Percentiles rank a stretch among this genome's conserved stretches.
These are phyloP conservation scores for Hoplias malabaricus DNA, from an alignment of 2,113 vertebrate species.

Conservation along the genomic window DNA sequence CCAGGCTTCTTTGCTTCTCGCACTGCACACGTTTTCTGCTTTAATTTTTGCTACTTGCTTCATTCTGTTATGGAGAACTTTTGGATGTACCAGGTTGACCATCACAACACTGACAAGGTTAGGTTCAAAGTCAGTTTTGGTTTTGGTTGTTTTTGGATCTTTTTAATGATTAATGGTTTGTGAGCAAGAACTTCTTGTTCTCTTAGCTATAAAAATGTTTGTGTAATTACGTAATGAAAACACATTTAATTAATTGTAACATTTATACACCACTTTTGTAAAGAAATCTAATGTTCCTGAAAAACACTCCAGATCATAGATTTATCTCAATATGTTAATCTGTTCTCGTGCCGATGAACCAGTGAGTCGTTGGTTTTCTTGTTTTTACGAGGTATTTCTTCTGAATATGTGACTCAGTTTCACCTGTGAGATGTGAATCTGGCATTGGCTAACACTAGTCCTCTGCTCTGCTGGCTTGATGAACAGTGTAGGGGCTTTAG, in stretches of 20 bases:
- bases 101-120: conserved; percentile 62
- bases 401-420: background rate
- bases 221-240: background rate
- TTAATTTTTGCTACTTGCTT: background rate
- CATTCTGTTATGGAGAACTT: conserved; percentile 87
- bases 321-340: background rate
- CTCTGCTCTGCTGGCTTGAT: background rate
- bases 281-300: no score
- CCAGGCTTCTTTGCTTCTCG: background rate
- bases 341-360: background rate
- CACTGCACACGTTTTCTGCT: background rate
- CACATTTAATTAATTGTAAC: no score
- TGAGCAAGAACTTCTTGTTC: no score
- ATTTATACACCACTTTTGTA: background rate
- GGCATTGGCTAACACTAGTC: background rate
- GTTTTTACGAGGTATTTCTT: background rate
- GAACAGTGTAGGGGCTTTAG: no score
- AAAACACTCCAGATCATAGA: background rate
- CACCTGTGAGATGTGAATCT: background rate
- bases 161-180: background rate
- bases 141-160: background rate
- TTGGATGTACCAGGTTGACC: conserved; percentile 86
- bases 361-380: background rate
- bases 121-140: background rate
- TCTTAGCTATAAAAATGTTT: no score